Conservation (phyloP, 1,140 invertebrate species). For the Belonocnema kinseyi region DNA sequence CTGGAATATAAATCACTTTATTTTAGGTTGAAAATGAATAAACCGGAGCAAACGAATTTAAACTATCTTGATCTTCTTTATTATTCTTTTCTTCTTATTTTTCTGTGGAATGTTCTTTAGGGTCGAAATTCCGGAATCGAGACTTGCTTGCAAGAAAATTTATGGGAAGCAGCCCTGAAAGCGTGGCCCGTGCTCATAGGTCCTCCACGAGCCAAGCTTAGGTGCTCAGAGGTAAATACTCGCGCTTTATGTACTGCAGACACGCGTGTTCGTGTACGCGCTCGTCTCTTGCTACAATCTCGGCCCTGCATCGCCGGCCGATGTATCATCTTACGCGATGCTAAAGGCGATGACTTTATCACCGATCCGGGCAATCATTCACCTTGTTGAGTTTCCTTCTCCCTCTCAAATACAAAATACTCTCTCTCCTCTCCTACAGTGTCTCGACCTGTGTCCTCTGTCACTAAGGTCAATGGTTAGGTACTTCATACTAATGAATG, state of each 20-base stretch:
- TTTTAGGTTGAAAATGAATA: too few species aligned
- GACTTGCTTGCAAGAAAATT: neutral
- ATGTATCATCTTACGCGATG: constrained; percentile 76
- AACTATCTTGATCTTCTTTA: too few species aligned
- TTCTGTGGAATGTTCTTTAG: neutral
- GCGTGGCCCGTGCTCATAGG: constrained; percentile 22
- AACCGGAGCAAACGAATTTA: too few species aligned
- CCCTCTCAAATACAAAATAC: constrained; percentile 13
- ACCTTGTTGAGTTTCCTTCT: constrained; percentile 54
- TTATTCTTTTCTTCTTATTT: too few species aligned
- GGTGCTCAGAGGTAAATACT: constrained; percentile 38
- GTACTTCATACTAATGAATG: neutral
- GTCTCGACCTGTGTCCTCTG: constrained; percentile 21
- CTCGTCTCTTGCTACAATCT: constrained; percentile 61
- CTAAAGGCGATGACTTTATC: constrained; percentile 77
- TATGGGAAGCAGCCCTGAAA: constrained; percentile 24
- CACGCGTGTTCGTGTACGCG: constrained; percentile 32
- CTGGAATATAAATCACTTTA: too few species aligned
- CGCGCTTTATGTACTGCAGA: constrained; percentile 38
- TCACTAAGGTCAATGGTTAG: constrained; percentile 2
- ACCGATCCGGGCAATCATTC: constrained; percentile 75
- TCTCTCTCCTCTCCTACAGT: constrained; percentile 32
- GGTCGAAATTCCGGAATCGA: neutral
- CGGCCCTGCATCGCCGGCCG: constrained; percentile 67
- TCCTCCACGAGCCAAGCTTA: constrained; percentile 26